Evolutionary conservation across 2,888 invertebrate genomes (phyloP).

Genomic region (Kuschelorhynchus macadamiae): DNA sequence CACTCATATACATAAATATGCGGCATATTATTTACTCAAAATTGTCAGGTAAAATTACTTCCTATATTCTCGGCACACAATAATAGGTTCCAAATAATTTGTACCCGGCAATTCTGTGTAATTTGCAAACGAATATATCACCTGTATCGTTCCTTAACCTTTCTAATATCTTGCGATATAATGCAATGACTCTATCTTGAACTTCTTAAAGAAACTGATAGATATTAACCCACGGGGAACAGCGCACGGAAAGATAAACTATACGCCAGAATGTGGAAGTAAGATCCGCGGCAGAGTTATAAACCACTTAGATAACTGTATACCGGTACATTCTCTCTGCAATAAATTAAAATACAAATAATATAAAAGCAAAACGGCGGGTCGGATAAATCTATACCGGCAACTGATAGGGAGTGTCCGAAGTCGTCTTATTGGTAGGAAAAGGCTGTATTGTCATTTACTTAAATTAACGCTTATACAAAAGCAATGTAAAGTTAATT

Average conservation of each 20-base stretch:
- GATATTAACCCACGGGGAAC: slow-evolving; percentile 15
- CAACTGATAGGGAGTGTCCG: slow-evolving; percentile 3
- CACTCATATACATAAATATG: no score
- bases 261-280: slow-evolving; percentile 40
- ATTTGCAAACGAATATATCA: no score
- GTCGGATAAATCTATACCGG: slow-evolving; percentile 18
- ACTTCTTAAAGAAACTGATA: slow-evolving; percentile 3
- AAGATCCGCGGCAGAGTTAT: slow-evolving; percentile 24
- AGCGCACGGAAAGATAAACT: slow-evolving; percentile 28
- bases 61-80: no score
- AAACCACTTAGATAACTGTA: slow-evolving; percentile 42
- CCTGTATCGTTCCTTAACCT: no score
- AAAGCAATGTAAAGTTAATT: no score
- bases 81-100: no score
- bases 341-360: slow-evolving; percentile 40
- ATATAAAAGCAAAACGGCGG: slow-evolving; percentile 24
- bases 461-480: no score
- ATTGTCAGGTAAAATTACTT: no score
- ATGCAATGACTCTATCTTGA: background rate
- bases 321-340: slow-evolving; percentile 28
- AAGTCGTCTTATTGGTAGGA: background rate
- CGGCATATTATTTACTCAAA: no score
- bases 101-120: no score
- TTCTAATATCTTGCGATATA: no score
- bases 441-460: no score